phyloP scores from a whole-genome alignment of 2,888 invertebrate genomes.

The Trissonchulus latispiculum region DNA sequence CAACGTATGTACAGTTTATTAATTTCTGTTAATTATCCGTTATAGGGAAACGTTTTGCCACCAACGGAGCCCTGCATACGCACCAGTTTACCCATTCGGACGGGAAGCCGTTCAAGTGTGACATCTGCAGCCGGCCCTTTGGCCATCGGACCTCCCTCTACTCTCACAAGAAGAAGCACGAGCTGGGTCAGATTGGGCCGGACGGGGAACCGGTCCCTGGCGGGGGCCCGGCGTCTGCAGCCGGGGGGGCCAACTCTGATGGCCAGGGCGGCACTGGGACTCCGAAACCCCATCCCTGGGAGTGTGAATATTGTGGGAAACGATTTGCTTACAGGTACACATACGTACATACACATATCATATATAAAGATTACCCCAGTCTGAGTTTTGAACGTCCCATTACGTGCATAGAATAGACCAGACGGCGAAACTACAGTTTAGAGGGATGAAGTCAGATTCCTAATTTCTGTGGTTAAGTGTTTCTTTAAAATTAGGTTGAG shows the following conservation, averaged over 20 bases:
- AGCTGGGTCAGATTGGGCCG: neutral
- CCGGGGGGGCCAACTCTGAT: too few species aligned
- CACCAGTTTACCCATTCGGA: conserved; percentile 21
- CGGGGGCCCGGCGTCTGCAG: neutral
- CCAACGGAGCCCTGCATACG: conserved; percentile 20
- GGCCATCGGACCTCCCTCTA: conserved; percentile 21
- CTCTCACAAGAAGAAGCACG: conserved; percentile 21
- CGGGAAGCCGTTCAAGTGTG: conserved; percentile 13
- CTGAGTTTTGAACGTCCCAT: too few species aligned
- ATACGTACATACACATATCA: too few species aligned
- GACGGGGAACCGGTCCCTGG: neutral
- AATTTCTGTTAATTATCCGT: too few species aligned
- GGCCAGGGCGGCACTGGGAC: neutral
- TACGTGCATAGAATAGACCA: too few species aligned
- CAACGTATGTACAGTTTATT: too few species aligned
- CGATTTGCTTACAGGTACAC: conserved; percentile 19
- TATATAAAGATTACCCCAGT: too few species aligned
- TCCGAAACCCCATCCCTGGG: conserved; percentile 13
- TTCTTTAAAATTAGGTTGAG: too few species aligned
- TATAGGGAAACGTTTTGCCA: conserved; percentile 19
- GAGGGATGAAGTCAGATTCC: too few species aligned
- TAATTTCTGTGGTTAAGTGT: too few species aligned
- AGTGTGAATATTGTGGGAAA: conserved; percentile 21
- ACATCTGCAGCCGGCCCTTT: conserved; percentile 18
- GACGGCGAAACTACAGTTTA: too few species aligned